phyloP scores from a whole-genome alignment of 2,888 invertebrate species.

The Amblyjoppa fuscipennis region DNA sequence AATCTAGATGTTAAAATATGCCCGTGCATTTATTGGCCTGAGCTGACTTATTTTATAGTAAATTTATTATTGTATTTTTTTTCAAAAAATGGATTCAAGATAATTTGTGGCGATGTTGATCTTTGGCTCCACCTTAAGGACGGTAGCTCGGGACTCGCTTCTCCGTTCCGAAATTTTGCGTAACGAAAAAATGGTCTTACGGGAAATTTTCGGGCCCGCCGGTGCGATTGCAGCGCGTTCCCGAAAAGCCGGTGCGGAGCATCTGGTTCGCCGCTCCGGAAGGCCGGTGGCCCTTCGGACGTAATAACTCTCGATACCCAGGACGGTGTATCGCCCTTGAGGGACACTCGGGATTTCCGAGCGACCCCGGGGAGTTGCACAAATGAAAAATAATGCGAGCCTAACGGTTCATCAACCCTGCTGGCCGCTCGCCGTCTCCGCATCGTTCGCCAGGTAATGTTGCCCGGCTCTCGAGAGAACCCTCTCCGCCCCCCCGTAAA shows the following conservation, averaged over 20 bases:
- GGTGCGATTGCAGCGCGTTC: not conserved
- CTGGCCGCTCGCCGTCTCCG: not conserved
- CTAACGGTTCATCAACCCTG: constrained; percentile 71
- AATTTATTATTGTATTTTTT: too few species aligned
- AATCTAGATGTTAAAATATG: too few species aligned
- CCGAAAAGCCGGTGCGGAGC: constrained; percentile 1
- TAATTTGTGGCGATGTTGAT: not conserved
- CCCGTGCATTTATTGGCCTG: too few species aligned
- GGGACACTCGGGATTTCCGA: constrained; percentile 53
- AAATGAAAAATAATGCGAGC: constrained; percentile 76
- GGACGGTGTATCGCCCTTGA: constrained; percentile 50
- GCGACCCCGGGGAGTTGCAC: constrained; percentile 66
- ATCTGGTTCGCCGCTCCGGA: constrained; percentile 37
- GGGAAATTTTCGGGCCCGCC: not conserved
- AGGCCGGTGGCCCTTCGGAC: constrained; percentile 17
- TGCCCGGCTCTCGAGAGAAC: constrained; percentile 3
- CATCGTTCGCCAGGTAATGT: constrained; percentile 29
- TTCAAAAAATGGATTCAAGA: too few species aligned
- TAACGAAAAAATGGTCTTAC: not conserved
- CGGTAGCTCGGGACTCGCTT: not conserved
- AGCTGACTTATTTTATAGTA: too few species aligned
- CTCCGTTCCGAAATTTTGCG: not conserved
- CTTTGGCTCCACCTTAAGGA: not conserved
- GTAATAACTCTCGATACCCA: constrained; percentile 72
- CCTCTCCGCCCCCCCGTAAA: constrained; percentile 26